phyloP scores from a whole-genome alignment of 1,140 invertebrate species.

The Archegozetes longisetosus region DNA sequence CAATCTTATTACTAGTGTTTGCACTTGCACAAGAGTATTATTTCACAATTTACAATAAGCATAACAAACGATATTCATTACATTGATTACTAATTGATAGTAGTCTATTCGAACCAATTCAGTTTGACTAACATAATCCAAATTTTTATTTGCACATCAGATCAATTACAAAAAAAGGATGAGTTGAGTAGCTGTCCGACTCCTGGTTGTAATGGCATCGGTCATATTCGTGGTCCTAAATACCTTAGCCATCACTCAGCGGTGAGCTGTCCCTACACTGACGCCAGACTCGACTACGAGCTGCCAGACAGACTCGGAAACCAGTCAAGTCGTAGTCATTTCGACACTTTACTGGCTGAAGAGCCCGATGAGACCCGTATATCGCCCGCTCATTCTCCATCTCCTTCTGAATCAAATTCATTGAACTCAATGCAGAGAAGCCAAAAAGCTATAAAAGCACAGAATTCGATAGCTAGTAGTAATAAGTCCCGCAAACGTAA shows the following conservation, averaged over 20 bases:
- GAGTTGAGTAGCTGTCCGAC: slow-evolving; percentile 38
- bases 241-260: slow-evolving; percentile 53
- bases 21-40: no score
- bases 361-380: slow-evolving; percentile 3
- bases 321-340: not conserved
- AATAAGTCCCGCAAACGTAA: not conserved
- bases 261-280: not conserved
- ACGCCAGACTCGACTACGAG: not conserved
- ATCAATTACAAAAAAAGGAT: not conserved
- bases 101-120: no score
- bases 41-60: no score
- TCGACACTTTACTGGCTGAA: not conserved
- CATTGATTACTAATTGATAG: no score
- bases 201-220: slow-evolving; percentile 58
- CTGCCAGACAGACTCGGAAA: slow-evolving; percentile 2
- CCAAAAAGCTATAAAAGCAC: not conserved
- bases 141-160: not conserved
- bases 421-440: not conserved
- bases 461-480: not conserved
- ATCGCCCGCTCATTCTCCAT: not conserved
- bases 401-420: slow-evolving; percentile 7
- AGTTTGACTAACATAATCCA: no score
- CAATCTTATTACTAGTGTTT: not conserved
- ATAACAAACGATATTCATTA: no score
- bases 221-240: slow-evolving; percentile 59